Percentiles rank a stretch among this genome's conserved stretches.
phyloP scores from a whole-genome alignment of 2,797 vertebrate genomes.

The Sebastes vulpes region DNA sequence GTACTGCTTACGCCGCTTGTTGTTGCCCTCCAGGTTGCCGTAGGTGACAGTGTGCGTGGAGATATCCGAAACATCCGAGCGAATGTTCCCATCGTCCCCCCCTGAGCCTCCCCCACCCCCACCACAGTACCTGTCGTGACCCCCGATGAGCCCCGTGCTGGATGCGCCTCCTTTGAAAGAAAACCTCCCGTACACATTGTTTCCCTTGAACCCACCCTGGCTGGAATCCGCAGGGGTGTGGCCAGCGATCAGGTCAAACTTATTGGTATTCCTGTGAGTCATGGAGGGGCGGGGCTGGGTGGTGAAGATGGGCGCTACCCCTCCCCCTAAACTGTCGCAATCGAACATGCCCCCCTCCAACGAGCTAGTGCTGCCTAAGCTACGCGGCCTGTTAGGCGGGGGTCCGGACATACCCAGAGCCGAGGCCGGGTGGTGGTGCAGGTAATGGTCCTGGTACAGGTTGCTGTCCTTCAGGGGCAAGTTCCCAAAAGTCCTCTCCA shows the following conservation, averaged over 20 bases:
- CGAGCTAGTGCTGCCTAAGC: constrained; percentile 97
- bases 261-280: constrained; percentile 90
- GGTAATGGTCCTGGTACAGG: constrained; percentile 98
- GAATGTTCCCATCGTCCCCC: constrained; percentile 91
- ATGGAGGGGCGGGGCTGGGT: constrained; percentile 93
- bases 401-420: constrained; percentile 89
- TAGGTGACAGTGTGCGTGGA: constrained; percentile 99
- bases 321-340: constrained; percentile 94
- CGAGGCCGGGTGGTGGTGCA: constrained; percentile 93
- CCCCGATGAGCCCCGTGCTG: constrained; percentile 88
- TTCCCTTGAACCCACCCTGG: constrained; percentile 89
- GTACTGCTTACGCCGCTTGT: constrained; percentile 95
- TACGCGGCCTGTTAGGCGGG: constrained; percentile 91
- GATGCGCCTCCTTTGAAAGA: constrained; percentile 98
- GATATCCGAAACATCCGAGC: constrained; percentile 96
- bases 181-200: constrained; percentile 96
- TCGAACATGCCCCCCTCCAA: constrained; percentile 96
- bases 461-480: constrained; percentile 98
- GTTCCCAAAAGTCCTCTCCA: constrained; percentile 99
- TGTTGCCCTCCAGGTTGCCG: constrained; percentile 96
- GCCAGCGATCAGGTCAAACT: constrained; percentile 95
- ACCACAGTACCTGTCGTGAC: constrained; percentile 91
- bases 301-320: constrained; percentile 92
- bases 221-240: constrained; percentile 83
- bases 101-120: constrained; percentile 85